These are phyloP conservation scores for Alectura lathami DNA, from an alignment of 2,113 vertebrate genomes.

Conservation along the genomic window DNA sequence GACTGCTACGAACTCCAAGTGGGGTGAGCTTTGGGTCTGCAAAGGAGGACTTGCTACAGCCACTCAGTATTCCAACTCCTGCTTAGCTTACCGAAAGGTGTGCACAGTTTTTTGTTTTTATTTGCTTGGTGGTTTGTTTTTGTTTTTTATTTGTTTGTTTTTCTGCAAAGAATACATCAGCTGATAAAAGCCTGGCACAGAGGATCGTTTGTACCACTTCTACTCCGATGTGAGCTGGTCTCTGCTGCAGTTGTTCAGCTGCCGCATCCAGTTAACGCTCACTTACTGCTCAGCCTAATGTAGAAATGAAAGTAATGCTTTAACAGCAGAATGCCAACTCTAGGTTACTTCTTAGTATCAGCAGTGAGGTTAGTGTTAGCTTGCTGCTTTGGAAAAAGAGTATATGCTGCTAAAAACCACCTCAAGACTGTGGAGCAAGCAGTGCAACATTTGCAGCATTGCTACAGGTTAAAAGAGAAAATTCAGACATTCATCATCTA, in stretches of 20 bases:
- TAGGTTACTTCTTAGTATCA: not conserved
- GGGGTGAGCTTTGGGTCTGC: not conserved
- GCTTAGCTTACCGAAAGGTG: not conserved
- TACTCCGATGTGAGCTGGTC: not conserved
- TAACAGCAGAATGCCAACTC: not conserved
- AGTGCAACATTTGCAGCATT: not conserved
- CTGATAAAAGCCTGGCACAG: not conserved
- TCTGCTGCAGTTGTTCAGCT: not conserved
- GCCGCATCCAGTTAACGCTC: not conserved
- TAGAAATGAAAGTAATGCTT: not conserved
- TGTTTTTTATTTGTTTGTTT: too few species aligned
- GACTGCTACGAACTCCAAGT: not conserved
- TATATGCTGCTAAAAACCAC: not conserved
- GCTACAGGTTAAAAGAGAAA: not conserved
- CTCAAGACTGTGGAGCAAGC: not conserved
- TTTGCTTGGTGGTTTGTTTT: too few species aligned
- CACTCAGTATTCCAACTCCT: not conserved
- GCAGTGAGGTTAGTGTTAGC: not conserved
- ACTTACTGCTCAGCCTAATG: not conserved
- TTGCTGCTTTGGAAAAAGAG: not conserved
- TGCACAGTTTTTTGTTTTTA: fast-evolving
- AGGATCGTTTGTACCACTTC: not conserved
- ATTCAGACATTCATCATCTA: not conserved
- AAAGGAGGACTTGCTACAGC: not conserved
- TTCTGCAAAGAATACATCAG: not conserved